These are phyloP conservation scores for Eidolon dupreanum DNA, from an alignment of 2,797 vertebrate species.

Conservation along the genomic window DNA sequence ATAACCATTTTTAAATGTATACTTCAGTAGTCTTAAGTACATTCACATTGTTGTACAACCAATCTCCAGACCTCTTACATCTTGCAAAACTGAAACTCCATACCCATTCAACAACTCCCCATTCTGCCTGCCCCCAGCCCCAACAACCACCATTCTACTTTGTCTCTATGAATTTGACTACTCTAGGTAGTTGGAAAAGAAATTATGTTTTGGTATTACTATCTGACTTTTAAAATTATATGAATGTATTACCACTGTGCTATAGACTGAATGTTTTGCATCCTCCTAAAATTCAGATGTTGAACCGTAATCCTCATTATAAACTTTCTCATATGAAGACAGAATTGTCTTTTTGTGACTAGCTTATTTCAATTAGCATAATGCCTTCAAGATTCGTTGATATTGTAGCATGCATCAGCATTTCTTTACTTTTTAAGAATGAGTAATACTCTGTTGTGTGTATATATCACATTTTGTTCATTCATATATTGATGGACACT, in stretches of 20 bases:
- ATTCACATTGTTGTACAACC: not conserved
- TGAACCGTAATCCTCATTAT: not conserved
- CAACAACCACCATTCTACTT: not conserved
- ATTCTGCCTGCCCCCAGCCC: not conserved
- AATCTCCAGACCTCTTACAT: not conserved
- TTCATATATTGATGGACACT: not conserved
- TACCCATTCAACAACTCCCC: not conserved
- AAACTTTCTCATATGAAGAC: not conserved
- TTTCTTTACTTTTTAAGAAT: not conserved
- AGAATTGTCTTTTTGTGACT: not conserved
- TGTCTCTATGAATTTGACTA: not conserved
- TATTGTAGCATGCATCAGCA: not conserved
- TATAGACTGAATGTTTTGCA: not conserved
- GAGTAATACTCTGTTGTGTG: not conserved
- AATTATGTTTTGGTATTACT: not conserved
- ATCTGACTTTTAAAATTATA: conserved; percentile 26
- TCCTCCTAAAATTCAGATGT: not conserved
- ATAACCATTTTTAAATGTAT: not conserved
- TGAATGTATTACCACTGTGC: not conserved
- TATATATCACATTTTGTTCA: not conserved
- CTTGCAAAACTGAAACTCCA: not conserved
- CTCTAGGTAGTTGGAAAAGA: not conserved
- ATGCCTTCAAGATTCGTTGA: not conserved
- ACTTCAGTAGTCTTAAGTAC: not conserved
- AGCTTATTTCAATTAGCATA: not conserved